Conservation (phyloP, 2,888 invertebrate genomes). For the Ormyrus rosae region DNA sequence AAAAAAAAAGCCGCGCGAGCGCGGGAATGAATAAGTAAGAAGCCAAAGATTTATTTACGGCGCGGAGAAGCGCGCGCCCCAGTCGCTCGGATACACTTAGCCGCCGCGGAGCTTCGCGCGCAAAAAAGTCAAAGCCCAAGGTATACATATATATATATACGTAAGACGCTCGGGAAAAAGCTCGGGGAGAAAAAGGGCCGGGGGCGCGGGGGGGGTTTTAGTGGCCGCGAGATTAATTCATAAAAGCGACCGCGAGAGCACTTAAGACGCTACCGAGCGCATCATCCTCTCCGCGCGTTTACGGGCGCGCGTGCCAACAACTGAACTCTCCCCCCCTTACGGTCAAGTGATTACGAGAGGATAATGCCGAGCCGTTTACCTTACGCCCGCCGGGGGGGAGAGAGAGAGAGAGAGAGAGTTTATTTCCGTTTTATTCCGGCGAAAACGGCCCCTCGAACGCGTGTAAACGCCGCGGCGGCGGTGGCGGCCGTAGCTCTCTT, state of each 20-base stretch:
- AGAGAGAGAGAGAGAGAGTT: too few species aligned
- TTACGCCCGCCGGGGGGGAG: not conserved
- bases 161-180: not conserved
- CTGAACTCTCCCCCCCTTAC: not conserved
- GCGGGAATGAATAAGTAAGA: slow-evolving; percentile 21
- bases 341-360: slow-evolving; percentile 36
- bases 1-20: not conserved
- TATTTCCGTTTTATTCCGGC: slow-evolving; percentile 2
- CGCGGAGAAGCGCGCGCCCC: not conserved
- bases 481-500: too few species aligned
- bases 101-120: slow-evolving; percentile 6
- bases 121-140: not conserved
- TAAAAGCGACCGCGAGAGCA: not conserved
- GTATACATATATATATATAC: too few species aligned
- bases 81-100: slow-evolving; percentile 8
- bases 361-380: slow-evolving; percentile 27
- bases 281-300: too few species aligned
- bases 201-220: not conserved
- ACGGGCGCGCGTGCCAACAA: not conserved
- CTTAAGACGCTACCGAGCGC: not conserved
- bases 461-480: too few species aligned
- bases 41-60: slow-evolving; percentile 24
- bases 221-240: too few species aligned
- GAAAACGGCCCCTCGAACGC: too few species aligned
- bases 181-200: not conserved